Base-by-base conservation (phyloP, 1,140 invertebrate species). In the Pseudomyrmex flavicornis region DNA sequence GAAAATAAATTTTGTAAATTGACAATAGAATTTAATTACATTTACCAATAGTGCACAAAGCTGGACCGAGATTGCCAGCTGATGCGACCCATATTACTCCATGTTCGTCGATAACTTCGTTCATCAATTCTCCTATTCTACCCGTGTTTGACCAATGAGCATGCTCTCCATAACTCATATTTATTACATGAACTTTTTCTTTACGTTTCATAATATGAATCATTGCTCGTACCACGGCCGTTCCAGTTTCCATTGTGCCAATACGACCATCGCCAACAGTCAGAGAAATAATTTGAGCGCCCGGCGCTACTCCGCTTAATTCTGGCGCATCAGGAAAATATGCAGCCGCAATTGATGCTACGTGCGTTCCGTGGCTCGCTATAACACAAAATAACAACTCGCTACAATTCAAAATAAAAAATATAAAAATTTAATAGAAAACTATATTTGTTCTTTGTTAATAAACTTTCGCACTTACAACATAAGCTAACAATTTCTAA, bases 111-210 rank as follows among this genome's bases (percentile, higher is more conserved):
- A 99, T 97, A 75, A 99, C 96, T 94, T 99, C 97, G 88, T 96
- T 97, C 94, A 99, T 97, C 86, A 98, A 94, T 77, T 98, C 96
- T 62, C 97, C 97, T 63, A 99, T 95, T 72, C 98, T 96, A 12
- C 99, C 98, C n/a, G 96, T 94, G 93, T 98, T 97, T 2, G 97
- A 96, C 97, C 98, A 99, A 94, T 98, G 97, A 15, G 97, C 95
- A 89, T 98, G 97, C 95, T 99, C 99, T 22, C 99, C 99, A 92
- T 99, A 99, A 91, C 98, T 99, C 97, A 99, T 99, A 94, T 99
- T 99, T 73, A 99, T 98, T 0, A 99, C 96, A 92, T 99, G 97
- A 85, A 98, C 95, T 84, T 95, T 95, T 84, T 92, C 93, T 68
- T 92, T 95, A 69, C 95, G 94, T 90, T 97, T 96, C 96, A 98